Evolutionary conservation across 2,797 vertebrate genomes (phyloP).

Genomic region (Hybognathus amarus): DNA sequence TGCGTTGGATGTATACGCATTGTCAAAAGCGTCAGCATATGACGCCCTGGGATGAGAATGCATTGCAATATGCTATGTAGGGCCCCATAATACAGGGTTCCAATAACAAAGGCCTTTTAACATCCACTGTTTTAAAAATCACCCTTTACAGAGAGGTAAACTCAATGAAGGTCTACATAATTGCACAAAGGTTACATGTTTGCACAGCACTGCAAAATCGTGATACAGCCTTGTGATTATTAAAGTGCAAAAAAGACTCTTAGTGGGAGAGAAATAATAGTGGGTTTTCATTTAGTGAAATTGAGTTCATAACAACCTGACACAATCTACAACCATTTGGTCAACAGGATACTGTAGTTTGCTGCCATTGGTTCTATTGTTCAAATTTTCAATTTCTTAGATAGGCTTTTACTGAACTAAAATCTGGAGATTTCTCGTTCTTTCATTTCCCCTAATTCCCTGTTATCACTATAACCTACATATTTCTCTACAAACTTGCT

Average conservation of each 20-base stretch:
- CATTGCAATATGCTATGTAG: neutral
- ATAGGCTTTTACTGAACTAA: neutral
- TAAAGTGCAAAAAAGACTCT: neutral
- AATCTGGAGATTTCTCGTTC: neutral
- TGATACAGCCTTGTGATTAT: neutral
- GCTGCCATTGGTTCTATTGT: neutral
- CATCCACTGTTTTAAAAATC: neutral
- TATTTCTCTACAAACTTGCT: neutral
- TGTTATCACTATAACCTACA: neutral
- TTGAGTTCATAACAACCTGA: neutral
- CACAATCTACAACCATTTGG: neutral
- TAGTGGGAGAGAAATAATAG: no score
- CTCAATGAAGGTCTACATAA: neutral
- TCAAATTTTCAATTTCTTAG: neutral
- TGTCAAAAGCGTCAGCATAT: no score
- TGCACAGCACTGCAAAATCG: neutral
- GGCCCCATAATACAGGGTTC: neutral
- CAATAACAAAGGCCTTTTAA: neutral
- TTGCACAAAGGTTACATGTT: neutral
- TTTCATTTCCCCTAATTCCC: neutral
- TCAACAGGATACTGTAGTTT: neutral
- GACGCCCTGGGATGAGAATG: no score
- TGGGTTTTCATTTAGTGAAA: neutral
- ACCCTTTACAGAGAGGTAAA: neutral
- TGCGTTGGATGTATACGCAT: no score